Percentiles rank a stretch among this genome's conserved stretches.
Conservation (phyloP, 2,113 vertebrate genomes). For the Centropus bengalensis region DNA sequence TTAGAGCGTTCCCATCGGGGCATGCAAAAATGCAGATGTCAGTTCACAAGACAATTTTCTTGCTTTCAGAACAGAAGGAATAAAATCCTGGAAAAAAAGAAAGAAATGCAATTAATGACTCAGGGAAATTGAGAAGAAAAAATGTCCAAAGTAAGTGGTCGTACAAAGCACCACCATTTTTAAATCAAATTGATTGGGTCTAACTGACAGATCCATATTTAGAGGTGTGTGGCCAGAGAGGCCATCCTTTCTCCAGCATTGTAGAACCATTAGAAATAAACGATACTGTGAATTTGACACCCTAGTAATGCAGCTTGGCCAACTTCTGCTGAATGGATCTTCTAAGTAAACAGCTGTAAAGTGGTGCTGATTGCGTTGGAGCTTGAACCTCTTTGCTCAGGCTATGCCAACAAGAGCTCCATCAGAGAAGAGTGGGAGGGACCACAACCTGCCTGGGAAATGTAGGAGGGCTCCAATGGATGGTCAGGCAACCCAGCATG, state of each 20-base stretch:
- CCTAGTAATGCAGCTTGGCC: not conserved
- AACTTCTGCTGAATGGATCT: not conserved
- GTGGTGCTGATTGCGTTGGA: fast-evolving
- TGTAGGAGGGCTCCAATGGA: not conserved
- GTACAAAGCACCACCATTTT: not conserved
- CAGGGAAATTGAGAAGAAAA: not conserved
- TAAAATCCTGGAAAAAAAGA: not conserved
- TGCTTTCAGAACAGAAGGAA: not conserved
- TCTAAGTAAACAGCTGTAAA: not conserved
- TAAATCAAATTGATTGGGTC: not conserved
- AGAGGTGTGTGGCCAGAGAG: not conserved
- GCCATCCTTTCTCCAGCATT: not conserved
- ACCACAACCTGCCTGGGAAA: not conserved
- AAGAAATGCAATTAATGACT: not conserved
- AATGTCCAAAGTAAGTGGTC: not conserved
- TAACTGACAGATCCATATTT: not conserved
- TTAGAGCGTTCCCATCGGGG: not conserved
- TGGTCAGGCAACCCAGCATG: fast-evolving
- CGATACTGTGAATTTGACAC: not conserved
- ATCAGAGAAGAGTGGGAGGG: not conserved
- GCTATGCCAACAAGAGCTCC: not conserved
- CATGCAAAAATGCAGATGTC: not conserved
- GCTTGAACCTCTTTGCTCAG: not conserved
- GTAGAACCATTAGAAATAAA: not conserved
- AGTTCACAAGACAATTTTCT: not conserved